Conservation (phyloP, 2,113 vertebrate genomes). For the Dipodomys stephensi region DNA sequence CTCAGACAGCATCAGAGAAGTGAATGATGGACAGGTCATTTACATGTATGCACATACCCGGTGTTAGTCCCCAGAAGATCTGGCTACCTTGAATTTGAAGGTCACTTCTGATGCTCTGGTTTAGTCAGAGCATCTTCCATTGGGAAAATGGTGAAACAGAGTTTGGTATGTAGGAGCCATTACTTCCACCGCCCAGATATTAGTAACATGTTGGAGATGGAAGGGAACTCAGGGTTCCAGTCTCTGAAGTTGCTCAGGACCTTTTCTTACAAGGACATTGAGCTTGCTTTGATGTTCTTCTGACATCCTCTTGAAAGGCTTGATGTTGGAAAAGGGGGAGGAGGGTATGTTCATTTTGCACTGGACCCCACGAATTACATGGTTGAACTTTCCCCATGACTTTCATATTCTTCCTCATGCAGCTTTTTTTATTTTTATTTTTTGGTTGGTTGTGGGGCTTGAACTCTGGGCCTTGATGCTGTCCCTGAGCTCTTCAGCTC, state of each 20-base stretch:
- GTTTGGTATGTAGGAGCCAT: background rate
- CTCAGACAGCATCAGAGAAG: background rate
- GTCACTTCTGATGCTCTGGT: background rate
- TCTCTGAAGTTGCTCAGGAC: accelerated
- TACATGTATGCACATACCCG: background rate
- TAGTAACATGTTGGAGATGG: background rate
- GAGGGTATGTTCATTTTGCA: background rate
- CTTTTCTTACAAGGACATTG: background rate
- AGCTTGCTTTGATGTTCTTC: background rate
- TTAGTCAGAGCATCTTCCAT: background rate
- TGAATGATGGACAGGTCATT: background rate
- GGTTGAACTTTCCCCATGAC: background rate
- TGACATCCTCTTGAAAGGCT: background rate
- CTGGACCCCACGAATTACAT: background rate
- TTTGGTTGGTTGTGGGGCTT: too few relatives aligned
- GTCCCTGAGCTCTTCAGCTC: too few relatives aligned
- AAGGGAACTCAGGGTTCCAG: background rate
- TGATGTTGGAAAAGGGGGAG: background rate
- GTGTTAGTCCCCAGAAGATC: background rate
- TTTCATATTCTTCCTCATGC: background rate
- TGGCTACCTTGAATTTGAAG: background rate
- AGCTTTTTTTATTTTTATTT: background rate
- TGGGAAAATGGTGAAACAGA: background rate
- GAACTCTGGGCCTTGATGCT: too few relatives aligned
- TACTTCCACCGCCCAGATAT: background rate